phyloP scores from a whole-genome alignment of 2,113 vertebrate genomes.

The Oryctolagus cuniculus region DNA sequence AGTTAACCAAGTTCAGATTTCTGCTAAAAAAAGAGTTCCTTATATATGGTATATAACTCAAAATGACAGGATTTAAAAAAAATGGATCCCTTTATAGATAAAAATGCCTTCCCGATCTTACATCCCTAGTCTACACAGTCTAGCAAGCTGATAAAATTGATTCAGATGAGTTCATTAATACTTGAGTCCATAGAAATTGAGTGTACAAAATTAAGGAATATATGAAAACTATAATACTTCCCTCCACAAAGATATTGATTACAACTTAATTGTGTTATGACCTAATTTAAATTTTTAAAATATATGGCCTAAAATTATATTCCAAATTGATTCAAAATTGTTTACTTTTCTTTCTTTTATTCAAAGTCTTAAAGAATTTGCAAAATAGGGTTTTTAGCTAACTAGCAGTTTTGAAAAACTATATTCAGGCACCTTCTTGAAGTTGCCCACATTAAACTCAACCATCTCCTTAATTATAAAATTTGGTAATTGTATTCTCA shows the following conservation, averaged over 20 bases:
- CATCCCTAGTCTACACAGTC: background rate
- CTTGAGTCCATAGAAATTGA: constrained; percentile 19
- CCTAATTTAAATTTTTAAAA: constrained; percentile 42
- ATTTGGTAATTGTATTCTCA: background rate
- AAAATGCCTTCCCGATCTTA: background rate
- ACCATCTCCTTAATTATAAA: background rate
- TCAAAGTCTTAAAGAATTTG: background rate
- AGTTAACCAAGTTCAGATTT: background rate
- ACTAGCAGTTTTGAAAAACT: background rate
- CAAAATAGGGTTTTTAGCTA: background rate
- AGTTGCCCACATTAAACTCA: background rate
- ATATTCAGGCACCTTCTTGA: background rate
- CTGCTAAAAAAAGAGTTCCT: background rate
- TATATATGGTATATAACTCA: background rate
- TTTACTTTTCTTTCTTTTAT: background rate
- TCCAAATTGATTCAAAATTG: background rate
- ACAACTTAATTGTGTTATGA: background rate
- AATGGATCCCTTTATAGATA: background rate
- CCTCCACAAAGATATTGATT: background rate
- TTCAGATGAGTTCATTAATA: background rate
- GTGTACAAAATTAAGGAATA: constrained; percentile 14
- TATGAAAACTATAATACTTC: background rate
- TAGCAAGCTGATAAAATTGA: background rate
- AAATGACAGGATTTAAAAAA: constrained; percentile 47
- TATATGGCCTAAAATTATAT: background rate